phyloP scores from a whole-genome alignment of 2,888 invertebrate species.

The Willowsia nigromaculata region DNA sequence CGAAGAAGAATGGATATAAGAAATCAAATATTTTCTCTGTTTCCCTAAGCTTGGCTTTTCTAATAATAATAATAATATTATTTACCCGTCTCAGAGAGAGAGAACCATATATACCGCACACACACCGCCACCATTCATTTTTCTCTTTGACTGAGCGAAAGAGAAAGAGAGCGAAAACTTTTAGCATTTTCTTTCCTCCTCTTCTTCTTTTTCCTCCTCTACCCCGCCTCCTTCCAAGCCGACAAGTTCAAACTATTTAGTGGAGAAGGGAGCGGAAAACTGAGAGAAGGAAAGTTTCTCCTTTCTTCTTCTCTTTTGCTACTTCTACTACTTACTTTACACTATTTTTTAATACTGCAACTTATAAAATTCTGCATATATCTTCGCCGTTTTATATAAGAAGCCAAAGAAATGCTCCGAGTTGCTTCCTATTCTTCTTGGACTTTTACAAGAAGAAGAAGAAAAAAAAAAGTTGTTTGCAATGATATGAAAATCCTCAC shows the following conservation, averaged over 20 bases:
- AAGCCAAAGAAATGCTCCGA: background rate
- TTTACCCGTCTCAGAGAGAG: background rate
- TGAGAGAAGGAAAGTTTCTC: slow-evolving; percentile 29
- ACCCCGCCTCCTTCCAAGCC: background rate
- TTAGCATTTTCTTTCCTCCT: slow-evolving; percentile 41
- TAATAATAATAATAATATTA: slow-evolving; percentile 21
- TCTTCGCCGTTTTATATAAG: no score
- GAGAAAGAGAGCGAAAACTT: slow-evolving; percentile 45
- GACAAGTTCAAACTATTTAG: slow-evolving; percentile 49
- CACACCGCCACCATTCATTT: slow-evolving; percentile 9
- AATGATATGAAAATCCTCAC: slow-evolving; percentile 8
- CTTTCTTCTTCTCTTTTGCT: background rate
- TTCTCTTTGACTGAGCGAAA: background rate
- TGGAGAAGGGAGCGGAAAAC: background rate
- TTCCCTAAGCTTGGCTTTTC: background rate
- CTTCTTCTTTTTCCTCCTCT: slow-evolving; percentile 5
- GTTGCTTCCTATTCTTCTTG: background rate
- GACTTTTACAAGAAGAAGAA: no score
- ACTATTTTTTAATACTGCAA: background rate
- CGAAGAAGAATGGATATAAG: background rate
- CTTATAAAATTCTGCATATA: background rate
- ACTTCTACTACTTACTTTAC: background rate
- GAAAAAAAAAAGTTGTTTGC: background rate
- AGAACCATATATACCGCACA: background rate
- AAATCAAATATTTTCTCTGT: slow-evolving; percentile 28